These are phyloP conservation scores for Haliclona indistincta DNA, from an alignment of 37 sponge, comb jelly and placozoan genomes.

Conservation along the genomic window DNA sequence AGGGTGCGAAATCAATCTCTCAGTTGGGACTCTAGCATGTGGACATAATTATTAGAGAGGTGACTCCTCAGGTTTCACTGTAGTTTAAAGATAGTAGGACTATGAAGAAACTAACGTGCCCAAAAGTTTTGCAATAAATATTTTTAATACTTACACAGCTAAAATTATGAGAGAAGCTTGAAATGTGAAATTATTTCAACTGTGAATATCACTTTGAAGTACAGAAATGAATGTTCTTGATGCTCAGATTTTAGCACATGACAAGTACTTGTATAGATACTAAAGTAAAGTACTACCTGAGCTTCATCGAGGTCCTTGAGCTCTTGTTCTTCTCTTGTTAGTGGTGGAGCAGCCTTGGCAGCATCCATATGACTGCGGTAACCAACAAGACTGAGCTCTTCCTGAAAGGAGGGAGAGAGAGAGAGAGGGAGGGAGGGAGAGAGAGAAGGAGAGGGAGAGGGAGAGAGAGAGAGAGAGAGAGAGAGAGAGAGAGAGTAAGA, in stretches of 20 bases:
- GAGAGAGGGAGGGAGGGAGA: background rate
- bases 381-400: conserved; percentile 79
- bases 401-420: conserved; percentile 21
- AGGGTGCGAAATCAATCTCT: background rate
- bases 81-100: no score
- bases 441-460: background rate
- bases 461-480: background rate
- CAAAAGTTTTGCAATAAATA: no score
- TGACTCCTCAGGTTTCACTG: no score
- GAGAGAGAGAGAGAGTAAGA: background rate
- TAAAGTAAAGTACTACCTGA: no score
- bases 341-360: conserved; percentile 76
- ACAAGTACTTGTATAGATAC: no score
- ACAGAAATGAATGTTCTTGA: no score
- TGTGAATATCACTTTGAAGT: no score
- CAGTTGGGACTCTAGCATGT: background rate
- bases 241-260: no score
- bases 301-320: conserved; percentile 43
- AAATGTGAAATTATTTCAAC: no score
- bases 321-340: conserved; percentile 83
- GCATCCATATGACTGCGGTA: conserved; percentile 73
- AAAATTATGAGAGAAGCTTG: no score
- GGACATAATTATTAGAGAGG: background rate
- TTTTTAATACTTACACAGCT: no score
- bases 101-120: no score